Conservation (phyloP, 2,888 invertebrate species). For the Piscicola geometra region DNA sequence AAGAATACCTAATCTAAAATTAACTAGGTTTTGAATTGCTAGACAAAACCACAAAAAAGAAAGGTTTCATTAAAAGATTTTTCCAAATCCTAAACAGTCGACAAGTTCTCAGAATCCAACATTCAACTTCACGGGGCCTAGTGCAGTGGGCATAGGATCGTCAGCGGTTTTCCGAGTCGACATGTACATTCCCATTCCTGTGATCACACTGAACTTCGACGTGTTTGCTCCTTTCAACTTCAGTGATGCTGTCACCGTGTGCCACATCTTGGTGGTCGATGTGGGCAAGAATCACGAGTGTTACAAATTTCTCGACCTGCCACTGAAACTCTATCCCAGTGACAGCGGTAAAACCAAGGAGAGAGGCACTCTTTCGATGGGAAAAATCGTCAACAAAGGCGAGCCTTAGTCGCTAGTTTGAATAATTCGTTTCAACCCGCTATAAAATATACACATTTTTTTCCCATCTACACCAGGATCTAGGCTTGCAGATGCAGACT, state of each 20-base stretch:
- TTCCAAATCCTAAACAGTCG: conserved; percentile 7
- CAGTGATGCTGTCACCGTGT: conserved; percentile 48
- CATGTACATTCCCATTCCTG: conserved; percentile 47
- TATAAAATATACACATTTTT: background rate
- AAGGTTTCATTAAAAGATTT: too few relatives aligned
- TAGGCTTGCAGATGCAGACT: conserved; percentile 37
- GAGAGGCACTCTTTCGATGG: conserved; percentile 45
- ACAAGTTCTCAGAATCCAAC: conserved; percentile 26
- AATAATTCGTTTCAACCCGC: background rate
- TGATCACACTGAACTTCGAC: conserved; percentile 44
- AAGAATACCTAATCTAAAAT: too few relatives aligned
- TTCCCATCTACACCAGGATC: conserved; percentile 41
- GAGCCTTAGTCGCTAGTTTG: background rate
- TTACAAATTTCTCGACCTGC: conserved; percentile 41
- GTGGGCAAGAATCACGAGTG: conserved; percentile 46
- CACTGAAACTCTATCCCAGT: conserved; percentile 36
- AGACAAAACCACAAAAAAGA: too few relatives aligned
- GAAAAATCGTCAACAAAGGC: conserved; percentile 47
- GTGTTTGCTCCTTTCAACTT: conserved; percentile 49
- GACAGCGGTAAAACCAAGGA: conserved; percentile 44
- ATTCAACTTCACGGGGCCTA: conserved; percentile 47
- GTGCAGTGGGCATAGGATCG: conserved; percentile 45
- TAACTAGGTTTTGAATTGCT: too few relatives aligned
- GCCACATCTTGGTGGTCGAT: conserved; percentile 29
- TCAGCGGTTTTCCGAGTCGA: conserved; percentile 46